phyloP scores from a whole-genome alignment of 2,797 vertebrate species.

The Ctenochaetus hawaiiensis region DNA sequence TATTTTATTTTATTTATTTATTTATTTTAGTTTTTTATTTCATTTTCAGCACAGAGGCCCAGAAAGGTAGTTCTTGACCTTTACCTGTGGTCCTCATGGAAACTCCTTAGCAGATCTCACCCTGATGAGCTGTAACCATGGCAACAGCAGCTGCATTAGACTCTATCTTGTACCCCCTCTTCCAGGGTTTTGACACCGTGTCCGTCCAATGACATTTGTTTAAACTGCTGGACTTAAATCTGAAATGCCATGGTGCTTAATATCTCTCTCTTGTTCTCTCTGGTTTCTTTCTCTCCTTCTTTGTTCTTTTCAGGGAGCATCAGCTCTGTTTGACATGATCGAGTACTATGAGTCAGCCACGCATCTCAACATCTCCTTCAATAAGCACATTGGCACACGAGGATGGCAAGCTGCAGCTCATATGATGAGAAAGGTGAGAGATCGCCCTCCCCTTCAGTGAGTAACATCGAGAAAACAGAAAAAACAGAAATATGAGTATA shows the following conservation, averaged over 20 bases:
- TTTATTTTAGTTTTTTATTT: too few relatives aligned
- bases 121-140: constrained; percentile 26
- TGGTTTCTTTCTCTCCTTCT: background rate
- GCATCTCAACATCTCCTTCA: constrained; percentile 97
- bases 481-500: too few relatives aligned
- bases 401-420: constrained; percentile 97
- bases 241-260: background rate
- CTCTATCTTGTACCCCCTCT: constrained; percentile 11
- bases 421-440: constrained; percentile 96
- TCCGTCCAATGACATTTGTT: constrained; percentile 3
- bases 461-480: too few relatives aligned
- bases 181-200: constrained; percentile 6
- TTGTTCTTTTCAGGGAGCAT: constrained; percentile 87
- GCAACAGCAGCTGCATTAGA: constrained; percentile 25
- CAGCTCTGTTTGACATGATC: constrained; percentile 96
- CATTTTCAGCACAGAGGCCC: background rate
- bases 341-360: constrained; percentile 97
- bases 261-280: background rate
- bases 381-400: constrained; percentile 96
- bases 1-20: too few relatives aligned
- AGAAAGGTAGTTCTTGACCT: background rate
- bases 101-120: constrained; percentile 35
- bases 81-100: constrained; percentile 17
- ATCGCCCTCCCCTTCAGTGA: background rate
- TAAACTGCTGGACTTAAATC: constrained; percentile 5